Base-by-base conservation (phyloP, 2,888 invertebrate genomes). In the Phyto melanocephala region DNA sequence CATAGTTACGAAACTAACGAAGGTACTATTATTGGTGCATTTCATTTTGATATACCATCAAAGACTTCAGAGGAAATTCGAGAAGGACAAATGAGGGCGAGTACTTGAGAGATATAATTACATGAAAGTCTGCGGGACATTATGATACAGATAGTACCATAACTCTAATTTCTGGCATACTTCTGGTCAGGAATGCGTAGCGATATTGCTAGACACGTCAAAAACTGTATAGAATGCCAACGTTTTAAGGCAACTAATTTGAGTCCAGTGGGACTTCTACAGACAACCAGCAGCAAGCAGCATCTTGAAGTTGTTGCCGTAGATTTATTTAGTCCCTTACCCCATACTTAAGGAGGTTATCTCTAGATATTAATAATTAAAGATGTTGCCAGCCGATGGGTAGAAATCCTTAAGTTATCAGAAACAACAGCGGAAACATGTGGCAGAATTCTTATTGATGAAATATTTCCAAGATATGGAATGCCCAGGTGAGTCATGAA, bases 401-500 rank as follows among this genome's bases (percentile, higher is more conserved):
- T 84, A 0, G 90, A 90, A 56, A 35, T 90, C 0, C 89, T 89
- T 54, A 83, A 89, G 0, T 56, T 90, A 0, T 65, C 83, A 8
- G 65, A 83, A 6, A 88, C 89, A 0, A 87, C 86, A 1, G 87
- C 89, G 0, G 87, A 87, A 65, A 79, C 68, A 0, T 89, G 89
- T 65, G 88, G 88, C 0, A 58, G 40, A 0, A 84, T 71, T 0
- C 71, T 91, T 0, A 47, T 90, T 0, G 79, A 89, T 33, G 89
- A 90, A 74, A 76, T 89, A 0, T 86, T 90, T n/a, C 45, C 90
- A 4, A 79, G 89, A 17, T 90, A 87, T 79, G 90, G 89, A 0
- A 22, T 86, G 1, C 88, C 88, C 0, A 47, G 90, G 0, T 63
- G 88, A 13, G 13, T 90, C 35, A 58, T n/a, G 33, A 72, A 0